Evolutionary conservation across 2,113 vertebrate genomes (phyloP), one percentile per base, ranked within the genome.

Genomic region (Gasterosteus aculeatus): DNA sequence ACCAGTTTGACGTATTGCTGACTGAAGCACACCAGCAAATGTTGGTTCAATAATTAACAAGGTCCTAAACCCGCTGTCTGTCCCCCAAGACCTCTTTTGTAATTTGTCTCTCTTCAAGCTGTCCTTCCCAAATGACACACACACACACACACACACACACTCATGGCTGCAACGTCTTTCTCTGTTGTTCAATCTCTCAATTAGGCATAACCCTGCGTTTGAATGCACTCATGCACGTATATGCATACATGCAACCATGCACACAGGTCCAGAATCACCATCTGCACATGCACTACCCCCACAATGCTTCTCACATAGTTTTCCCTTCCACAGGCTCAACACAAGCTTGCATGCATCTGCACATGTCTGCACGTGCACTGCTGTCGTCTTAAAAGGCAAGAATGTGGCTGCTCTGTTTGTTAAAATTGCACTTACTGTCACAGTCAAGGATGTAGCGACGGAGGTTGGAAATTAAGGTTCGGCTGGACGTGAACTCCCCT

Each of bases 31-130:
- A 61, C 65, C 66, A 83, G 70, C 72, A 77, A 78, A 72, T 84
- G 75, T 72, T 66, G 62, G 73, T 80, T 91, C 80, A 91, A 89
- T 92, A 91, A 91, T 90, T 87, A 86, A 90, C 75, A 82, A 77
- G 73, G 49, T 44, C 39, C 82, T 80, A 69, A 81, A 84, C 84
- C 29, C 76, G 82, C 74, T 73, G 22, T n/a, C 38, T 15, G 60
- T 59, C 39, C 54, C 84, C 64, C 19, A 66, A 72, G 72, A 79
- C 44, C 51, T 73, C 31, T 22, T 64, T 29, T 67, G 56, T 75
- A 49, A 80, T 75, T 59, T 79, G 29, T 65, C 59, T 85, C 16
- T 69, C 54, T 46, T 60, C 12, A 33, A 15, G 19, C 62, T 62
- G 18, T 76, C 39, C 66, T 67, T 26, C 33, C 67, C 26, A 35